phyloP scores from a whole-genome alignment of 2,888 invertebrate genomes.

The Bellardia bayeri region DNA sequence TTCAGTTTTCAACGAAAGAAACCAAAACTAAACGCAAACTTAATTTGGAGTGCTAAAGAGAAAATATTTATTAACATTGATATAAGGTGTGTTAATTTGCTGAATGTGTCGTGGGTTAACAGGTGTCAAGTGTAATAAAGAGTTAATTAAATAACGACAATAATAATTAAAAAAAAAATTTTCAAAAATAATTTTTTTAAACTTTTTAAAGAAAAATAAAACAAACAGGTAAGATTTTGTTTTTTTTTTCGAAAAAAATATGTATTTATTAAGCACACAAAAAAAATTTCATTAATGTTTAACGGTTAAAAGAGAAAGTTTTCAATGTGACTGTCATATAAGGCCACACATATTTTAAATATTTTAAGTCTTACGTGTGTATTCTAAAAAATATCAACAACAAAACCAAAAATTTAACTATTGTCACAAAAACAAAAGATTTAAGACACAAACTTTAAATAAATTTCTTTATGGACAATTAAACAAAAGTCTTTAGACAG shows the following conservation, averaged over 20 bases:
- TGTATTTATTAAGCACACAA: background rate
- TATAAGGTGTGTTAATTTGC: constrained; percentile 42
- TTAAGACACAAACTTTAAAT: constrained; percentile 37
- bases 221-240: constrained; percentile 63
- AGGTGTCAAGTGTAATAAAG: constrained; percentile 55
- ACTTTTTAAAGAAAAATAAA: constrained; percentile 9
- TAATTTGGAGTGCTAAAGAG: constrained; percentile 35
- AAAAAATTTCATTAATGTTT: constrained; percentile 31
- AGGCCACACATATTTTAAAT: constrained; percentile 18
- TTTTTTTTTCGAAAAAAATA: background rate
- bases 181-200: background rate
- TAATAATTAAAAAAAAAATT: background rate
- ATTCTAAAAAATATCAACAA: constrained; percentile 27
- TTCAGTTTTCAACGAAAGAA: background rate
- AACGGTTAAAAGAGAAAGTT: constrained; percentile 73
- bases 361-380: constrained; percentile 34
- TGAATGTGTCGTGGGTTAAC: constrained; percentile 34
- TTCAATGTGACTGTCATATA: constrained; percentile 7
- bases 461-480: background rate
- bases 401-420: background rate
- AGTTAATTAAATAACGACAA: constrained; percentile 2
- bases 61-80: constrained; percentile 46
- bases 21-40: background rate
- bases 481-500: constrained; percentile 43
- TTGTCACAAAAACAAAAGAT: constrained; percentile 53